These are phyloP conservation scores for Melanogrammus aeglefinus DNA, from an alignment of 2,797 vertebrate genomes.

Conservation along the genomic window DNA sequence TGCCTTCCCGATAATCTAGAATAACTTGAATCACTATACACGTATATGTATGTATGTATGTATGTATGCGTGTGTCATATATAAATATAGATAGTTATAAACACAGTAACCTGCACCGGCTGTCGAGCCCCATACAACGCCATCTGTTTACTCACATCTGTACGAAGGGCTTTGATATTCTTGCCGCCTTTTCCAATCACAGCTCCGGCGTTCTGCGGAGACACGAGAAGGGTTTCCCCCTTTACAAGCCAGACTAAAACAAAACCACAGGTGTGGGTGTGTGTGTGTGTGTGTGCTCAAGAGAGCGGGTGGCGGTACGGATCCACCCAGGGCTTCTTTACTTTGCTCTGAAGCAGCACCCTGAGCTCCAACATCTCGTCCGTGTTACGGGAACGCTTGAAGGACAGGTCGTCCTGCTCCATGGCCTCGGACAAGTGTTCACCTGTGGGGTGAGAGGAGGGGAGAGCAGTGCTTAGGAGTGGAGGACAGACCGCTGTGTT, in stretches of 20 bases:
- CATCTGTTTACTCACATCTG: slow-evolving; percentile 89
- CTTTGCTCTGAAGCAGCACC: slow-evolving; percentile 97
- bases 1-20: background rate
- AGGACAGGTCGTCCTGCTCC: slow-evolving; percentile 90
- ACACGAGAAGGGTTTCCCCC: slow-evolving; percentile 8
- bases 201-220: slow-evolving; percentile 90
- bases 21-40: background rate
- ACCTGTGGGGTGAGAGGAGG: slow-evolving; percentile 69
- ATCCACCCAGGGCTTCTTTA: slow-evolving; percentile 47
- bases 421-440: slow-evolving; percentile 97
- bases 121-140: slow-evolving; percentile 27
- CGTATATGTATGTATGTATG: too few relatives aligned
- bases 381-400: slow-evolving; percentile 94
- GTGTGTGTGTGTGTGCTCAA: background rate
- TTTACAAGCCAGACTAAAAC: slow-evolving; percentile 4
- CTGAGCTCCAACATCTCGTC: slow-evolving; percentile 97
- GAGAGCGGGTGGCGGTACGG: too few relatives aligned
- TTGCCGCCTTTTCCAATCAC: slow-evolving; percentile 98
- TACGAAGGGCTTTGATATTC: slow-evolving; percentile 98
- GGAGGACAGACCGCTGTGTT: background rate
- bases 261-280: background rate
- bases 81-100: too few relatives aligned
- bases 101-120: slow-evolving; percentile 11
- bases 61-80: background rate
- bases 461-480: background rate